Conservation (phyloP, 2,888 invertebrate species). For the Thymelicus acteon region DNA sequence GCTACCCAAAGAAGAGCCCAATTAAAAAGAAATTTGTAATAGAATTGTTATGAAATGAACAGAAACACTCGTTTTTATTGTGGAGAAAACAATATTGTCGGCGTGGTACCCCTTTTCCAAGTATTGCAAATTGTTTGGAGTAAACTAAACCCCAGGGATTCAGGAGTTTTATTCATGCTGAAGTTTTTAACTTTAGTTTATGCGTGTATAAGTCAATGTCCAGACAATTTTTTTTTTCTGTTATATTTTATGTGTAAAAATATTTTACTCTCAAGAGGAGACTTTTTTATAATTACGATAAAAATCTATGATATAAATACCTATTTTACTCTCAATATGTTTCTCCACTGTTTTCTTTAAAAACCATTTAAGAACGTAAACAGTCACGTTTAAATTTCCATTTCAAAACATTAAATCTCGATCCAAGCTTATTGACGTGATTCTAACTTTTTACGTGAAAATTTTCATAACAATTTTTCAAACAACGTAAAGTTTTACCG, state of each 20-base stretch:
- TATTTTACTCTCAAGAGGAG: no score
- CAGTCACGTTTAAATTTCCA: not conserved
- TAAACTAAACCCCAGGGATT: not conserved
- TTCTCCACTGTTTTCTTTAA: no score
- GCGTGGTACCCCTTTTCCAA: not conserved
- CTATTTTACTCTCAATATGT: no score
- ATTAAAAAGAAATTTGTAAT: conserved; percentile 32
- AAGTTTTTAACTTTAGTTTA: not conserved
- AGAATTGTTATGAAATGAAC: conserved; percentile 30
- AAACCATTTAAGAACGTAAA: not conserved
- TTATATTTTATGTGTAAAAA: no score
- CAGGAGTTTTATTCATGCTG: not conserved
- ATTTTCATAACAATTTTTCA: conserved; percentile 26
- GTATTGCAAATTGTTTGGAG: not conserved
- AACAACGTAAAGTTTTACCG: conserved; percentile 22
- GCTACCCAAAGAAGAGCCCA: conserved; percentile 9
- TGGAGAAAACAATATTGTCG: not conserved
- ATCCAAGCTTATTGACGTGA: conserved; percentile 10
- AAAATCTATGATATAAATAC: no score
- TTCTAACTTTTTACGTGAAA: conserved; percentile 30
- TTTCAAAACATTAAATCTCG: not conserved
- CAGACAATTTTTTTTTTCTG: not conserved
- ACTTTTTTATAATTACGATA: no score
- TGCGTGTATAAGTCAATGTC: not conserved
- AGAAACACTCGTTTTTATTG: conserved; percentile 13